These are phyloP conservation scores for Chouioia cunea DNA, from an alignment of 2,888 invertebrate genomes.

Conservation along the genomic window DNA sequence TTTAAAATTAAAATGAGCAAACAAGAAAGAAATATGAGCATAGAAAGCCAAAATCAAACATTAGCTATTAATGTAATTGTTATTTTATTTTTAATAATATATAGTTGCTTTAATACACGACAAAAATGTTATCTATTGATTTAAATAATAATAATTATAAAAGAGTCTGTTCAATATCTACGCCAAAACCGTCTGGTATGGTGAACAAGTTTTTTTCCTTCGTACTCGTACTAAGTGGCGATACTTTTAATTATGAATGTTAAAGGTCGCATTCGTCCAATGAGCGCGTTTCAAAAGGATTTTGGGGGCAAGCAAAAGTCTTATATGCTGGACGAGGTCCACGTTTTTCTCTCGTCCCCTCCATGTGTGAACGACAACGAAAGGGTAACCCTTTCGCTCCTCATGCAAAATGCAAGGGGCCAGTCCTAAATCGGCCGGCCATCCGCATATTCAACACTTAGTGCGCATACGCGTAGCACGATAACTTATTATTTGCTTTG, in stretches of 20 bases:
- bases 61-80: no score
- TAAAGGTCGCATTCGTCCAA: conserved; percentile 28
- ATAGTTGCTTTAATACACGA: no score
- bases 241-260: conserved; percentile 24
- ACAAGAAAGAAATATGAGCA: no score
- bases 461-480: conserved; percentile 12
- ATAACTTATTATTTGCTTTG: conserved; percentile 29
- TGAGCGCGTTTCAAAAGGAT: conserved; percentile 35
- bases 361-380: conserved; percentile 51
- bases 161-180: no score
- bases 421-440: conserved; percentile 61
- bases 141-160: no score
- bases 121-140: no score
- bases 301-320: conserved; percentile 40
- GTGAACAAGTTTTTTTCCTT: no score
- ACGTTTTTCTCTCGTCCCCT: conserved; percentile 17
- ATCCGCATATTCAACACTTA: conserved; percentile 55
- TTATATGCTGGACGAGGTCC: conserved; percentile 47
- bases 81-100: no score
- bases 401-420: conserved; percentile 63
- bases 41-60: no score
- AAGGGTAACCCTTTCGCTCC: conserved; percentile 55
- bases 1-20: no score
- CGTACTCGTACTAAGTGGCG: not conserved
- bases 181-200: no score